Evolutionary conservation across 2,797 vertebrate species (phyloP), one percentile per base, ranked within the genome.

Genomic region (Catharus ustulatus): DNA sequence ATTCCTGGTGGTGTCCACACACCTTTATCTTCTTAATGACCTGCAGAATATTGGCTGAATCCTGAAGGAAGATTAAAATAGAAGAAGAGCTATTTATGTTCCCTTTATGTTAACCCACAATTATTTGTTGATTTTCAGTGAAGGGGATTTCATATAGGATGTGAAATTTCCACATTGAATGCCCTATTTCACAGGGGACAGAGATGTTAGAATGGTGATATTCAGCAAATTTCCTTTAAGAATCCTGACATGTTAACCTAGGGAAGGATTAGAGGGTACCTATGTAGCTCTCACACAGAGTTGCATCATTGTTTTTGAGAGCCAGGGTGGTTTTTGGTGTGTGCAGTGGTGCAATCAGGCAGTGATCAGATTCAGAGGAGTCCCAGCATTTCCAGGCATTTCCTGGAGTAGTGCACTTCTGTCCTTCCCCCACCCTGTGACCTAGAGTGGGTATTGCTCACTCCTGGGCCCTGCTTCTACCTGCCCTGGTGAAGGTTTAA

Each of bases 341-440:
- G 51, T 87, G 54, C 3, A 34, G 66, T 88, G 91, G 46, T 91
- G 94, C 85, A 95, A 80, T 75, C 85, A 73, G 64, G 26, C 58
- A 57, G 42, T 40, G 72, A 69, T 91, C 54, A 8, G 54, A 91
- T 84, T 58, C 79, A 93, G 94, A 95, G 77, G 40, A 91, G 79
- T 29, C 46, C 66, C 79, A 92, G 73, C 22, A 94, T 73, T 94
- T 96, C 87, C 87, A 95, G 87, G 93, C 89, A 94, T 94, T 96
- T 96, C 91, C 95, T 95, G 93, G 85, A 93, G 42, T 26, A 51
- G 18, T 77, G 76, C 54, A 81, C 58, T 95, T 71, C 30, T 93
- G 93, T 84, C 87, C 94, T 94, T 86, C 88, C 91, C 69, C 66
- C 69, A 92, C 57, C 78, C 62, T 2, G 0, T 94, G 93, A 90